Percentiles rank a stretch among this genome's conserved stretches.
These are phyloP conservation scores for Agonopterix subpropinquella DNA, from an alignment of 2,888 invertebrate species.

Conservation along the genomic window DNA sequence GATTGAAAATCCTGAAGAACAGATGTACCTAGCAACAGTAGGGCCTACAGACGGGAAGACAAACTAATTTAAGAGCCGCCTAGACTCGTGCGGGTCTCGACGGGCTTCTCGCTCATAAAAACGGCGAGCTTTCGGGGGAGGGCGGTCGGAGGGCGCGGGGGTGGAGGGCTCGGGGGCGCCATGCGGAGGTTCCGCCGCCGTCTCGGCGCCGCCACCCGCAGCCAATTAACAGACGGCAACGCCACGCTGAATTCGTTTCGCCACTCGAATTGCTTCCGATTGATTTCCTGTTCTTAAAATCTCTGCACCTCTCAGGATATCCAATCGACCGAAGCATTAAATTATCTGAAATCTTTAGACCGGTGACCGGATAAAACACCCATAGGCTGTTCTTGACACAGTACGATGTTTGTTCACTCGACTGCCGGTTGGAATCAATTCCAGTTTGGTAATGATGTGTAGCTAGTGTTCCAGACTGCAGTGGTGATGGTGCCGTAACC, in stretches of 20 bases:
- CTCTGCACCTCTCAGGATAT: constrained; percentile 21
- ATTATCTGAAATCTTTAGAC: too few relatives aligned
- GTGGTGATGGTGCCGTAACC: constrained; percentile 52
- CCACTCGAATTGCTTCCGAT: constrained; percentile 69
- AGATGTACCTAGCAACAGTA: constrained; percentile 36
- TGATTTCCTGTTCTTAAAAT: constrained; percentile 59
- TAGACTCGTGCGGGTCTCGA: constrained; percentile 57
- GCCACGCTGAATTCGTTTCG: constrained; percentile 69
- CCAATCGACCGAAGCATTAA: constrained; percentile 5
- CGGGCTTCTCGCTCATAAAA: constrained; percentile 67
- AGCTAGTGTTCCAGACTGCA: constrained; percentile 30
- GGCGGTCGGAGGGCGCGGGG: constrained; percentile 51
- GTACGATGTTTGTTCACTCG: too few relatives aligned
- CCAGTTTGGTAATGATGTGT: too few relatives aligned
- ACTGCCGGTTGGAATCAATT: too few relatives aligned
- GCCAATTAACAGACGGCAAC: constrained; percentile 72
- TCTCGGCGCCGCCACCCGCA: constrained; percentile 75
- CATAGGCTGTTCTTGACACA: too few relatives aligned
- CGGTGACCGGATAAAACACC: too few relatives aligned
- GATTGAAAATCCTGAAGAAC: constrained; percentile 3
- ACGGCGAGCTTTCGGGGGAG: constrained; percentile 51
- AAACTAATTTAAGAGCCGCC: constrained; percentile 60
- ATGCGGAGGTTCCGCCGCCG: constrained; percentile 74
- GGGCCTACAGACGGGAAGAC: constrained; percentile 38
- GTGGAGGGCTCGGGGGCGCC: constrained; percentile 47